Base-by-base conservation (phyloP, 1,140 invertebrate genomes). In the Drosophila rhopaloa region DNA sequence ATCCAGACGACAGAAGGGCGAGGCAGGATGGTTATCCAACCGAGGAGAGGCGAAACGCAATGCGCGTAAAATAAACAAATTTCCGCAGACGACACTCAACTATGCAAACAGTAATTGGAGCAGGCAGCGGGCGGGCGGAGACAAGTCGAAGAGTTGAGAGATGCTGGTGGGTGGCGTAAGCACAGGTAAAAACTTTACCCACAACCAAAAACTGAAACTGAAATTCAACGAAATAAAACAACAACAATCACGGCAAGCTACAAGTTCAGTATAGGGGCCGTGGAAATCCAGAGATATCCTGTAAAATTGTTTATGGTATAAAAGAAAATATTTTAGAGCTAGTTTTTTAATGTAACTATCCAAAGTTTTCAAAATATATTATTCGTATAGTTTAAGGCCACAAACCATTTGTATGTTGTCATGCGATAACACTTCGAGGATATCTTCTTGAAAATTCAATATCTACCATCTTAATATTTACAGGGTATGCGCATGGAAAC, bases 1-100 rank as follows among this genome's bases (percentile, higher is more conserved):
- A 47, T 54, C n/a, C 61, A 43, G 58, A 44, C 38, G 19, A 13
- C 38, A 35, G 24, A 19, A 19, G 35, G 50, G 58, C 29, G 19
- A 19, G 14, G 3, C 13, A n/a, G 13, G 46, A 37, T 44, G 65
- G 65, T 65, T 68, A 68, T 68, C 65, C 61, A 46, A 32, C 66
- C 43, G 68, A 51, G 63, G 50, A 46, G 71, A 76, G 63, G 73
- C 75, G 82, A 86, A 89, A 86, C 79, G 82, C 80, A 83, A 68
- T 65, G 79, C 79, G 83, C 83, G 83, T 88, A 89, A 88, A 88
- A 88, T 88, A 88, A 88, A 88, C 83, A 88, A 88, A 88, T 89
- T 88, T 88, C 83, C 83, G 79, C 72, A 73, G 79, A 88, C 83
- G 83, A 88, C 83, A 83, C 83, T 89, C 84, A 80, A 89, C 83